Evolutionary conservation across 2,113 vertebrate species (phyloP), one percentile per base, ranked within the genome.

Genomic region (Neolamprologus tretocephalus): DNA sequence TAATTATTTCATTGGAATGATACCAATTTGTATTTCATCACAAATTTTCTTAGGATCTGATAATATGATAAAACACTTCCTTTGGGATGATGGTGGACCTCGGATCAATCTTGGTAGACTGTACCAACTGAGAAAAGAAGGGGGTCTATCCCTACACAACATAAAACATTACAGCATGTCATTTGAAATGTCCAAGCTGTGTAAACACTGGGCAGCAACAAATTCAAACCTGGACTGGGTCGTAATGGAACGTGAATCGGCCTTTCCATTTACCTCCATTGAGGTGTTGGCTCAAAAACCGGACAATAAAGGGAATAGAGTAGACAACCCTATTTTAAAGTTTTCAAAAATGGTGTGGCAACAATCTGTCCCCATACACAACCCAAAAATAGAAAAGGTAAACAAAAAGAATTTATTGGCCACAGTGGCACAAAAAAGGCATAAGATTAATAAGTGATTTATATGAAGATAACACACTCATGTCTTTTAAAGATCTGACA

Each of bases 211-310:
- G 55, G 3, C 23, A 57, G 23, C 55, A 57, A 57, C 2, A 14
- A 28, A 28, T 57, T 57, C 55, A 16, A 28, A 58, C 23, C 7
- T 55, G 54, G 54, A 55, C 12, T 55, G 53, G 54, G 54, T 55
- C 6, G 0, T 26, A 55, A 26, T 8, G 54, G 54, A 55, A 55
- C 2, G 0, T 5, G 54, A 13, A 55, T 0, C 0, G 54, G 7
- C 21, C 53, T 55, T 55, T 8, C 54, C 54, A 55, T 13, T 55
- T 26, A 55, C 54, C 21, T 2, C 54, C 54, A 55, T 57, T 0
- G 23, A 57, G 23, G 54, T 3, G 54, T 1, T 57, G 54, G 54
- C 54, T 8, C 54, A 55, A 26, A 57, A 57, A 57, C 21, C 12
- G 0, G 3, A 55, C 21, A 55, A 55, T 55, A 55, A 26, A 26